Evolutionary conservation across 2,888 invertebrate species (phyloP).

Genomic region (Chelonus formosanus): DNA sequence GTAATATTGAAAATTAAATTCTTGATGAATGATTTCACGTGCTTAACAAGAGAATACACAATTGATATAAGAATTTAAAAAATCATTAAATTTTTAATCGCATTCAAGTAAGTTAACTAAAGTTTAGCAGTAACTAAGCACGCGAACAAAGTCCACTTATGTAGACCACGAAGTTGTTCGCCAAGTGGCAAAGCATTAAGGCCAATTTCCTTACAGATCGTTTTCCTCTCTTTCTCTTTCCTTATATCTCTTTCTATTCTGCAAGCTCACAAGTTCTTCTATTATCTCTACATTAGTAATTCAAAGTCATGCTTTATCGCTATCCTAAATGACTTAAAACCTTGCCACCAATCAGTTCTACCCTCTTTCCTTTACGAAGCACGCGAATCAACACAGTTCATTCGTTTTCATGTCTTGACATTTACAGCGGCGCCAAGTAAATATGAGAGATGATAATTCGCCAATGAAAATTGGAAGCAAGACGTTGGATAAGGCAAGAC

Average conservation of each 20-base stretch:
- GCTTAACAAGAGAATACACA: too few relatives aligned
- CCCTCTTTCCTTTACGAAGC: background rate
- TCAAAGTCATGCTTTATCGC: constrained; percentile 13
- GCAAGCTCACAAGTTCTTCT: background rate
- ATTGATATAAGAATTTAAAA: background rate
- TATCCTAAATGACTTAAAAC: constrained; percentile 5
- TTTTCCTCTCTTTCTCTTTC: background rate
- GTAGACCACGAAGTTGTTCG: background rate
- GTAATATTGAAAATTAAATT: too few relatives aligned
- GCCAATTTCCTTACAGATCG: constrained; percentile 3
- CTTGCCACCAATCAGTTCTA: constrained; percentile 14
- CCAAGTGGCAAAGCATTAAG: constrained; percentile 11
- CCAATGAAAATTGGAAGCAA: constrained; percentile 6
- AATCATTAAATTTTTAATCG: background rate
- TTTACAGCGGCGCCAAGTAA: background rate
- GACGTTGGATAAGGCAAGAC: constrained; percentile 7
- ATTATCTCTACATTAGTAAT: constrained; percentile 15
- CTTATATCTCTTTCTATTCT: background rate
- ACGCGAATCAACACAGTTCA: constrained; percentile 11
- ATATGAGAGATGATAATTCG: background rate
- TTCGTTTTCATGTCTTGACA: constrained; percentile 8
- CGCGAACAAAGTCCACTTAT: constrained; percentile 5
- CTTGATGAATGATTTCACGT: too few relatives aligned
- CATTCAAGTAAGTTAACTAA: background rate
- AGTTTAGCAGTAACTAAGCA: background rate